Conservation (phyloP, 2,113 vertebrate genomes). For the Heteronetta atricapilla region DNA sequence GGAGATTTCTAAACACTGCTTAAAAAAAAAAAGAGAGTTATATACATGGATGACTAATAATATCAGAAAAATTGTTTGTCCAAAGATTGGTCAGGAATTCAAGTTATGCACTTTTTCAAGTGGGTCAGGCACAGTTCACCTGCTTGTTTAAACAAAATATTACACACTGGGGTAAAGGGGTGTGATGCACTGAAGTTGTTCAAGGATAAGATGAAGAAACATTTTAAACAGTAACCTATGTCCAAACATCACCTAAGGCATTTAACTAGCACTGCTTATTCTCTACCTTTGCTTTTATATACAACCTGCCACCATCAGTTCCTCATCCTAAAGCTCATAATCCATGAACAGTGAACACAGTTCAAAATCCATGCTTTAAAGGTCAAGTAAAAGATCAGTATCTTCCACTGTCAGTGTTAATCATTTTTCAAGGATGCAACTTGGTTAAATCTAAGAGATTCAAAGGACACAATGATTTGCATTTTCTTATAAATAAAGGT, state of each 20-base stretch:
- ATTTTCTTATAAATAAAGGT: background rate
- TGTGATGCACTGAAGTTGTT: background rate
- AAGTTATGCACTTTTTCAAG: constrained; percentile 57
- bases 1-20: background rate
- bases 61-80: constrained; percentile 7
- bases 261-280: background rate
- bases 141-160: constrained; percentile 58
- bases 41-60: constrained; percentile 15
- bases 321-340: background rate
- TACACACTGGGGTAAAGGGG: background rate
- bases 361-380: background rate
- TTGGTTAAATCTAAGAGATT: background rate
- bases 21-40: background rate
- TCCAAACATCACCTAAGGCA: background rate
- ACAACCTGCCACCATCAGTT: background rate
- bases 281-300: background rate
- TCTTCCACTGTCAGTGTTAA: background rate
- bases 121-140: constrained; percentile 72
- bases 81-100: constrained; percentile 68
- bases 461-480: background rate
- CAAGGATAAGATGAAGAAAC: background rate
- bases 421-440: background rate
- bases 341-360: background rate
- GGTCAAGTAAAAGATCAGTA: background rate
- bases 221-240: constrained; percentile 13